Percentiles rank a stretch among this genome's conserved stretches.
Conservation (phyloP, 2,797 vertebrate genomes). For the Argya squamiceps region DNA sequence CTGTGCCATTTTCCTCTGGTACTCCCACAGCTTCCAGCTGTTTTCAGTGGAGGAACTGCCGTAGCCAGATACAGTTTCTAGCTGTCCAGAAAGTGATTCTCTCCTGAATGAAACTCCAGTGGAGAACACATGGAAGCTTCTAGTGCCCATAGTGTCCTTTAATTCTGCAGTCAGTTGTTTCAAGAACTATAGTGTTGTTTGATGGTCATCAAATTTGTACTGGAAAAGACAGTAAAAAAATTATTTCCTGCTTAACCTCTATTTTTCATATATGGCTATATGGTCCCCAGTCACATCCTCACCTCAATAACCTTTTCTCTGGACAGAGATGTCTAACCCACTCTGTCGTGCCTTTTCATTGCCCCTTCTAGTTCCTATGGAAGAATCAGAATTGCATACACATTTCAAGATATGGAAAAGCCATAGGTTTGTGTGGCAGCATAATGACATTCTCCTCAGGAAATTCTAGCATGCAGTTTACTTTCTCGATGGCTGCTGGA, state of each 20-base stretch:
- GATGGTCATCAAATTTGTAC: neutral
- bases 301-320: neutral
- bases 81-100: neutral
- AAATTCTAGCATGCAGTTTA: neutral
- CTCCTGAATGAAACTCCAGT: neutral
- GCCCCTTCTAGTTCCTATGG: neutral
- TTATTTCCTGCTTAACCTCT: neutral
- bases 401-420: neutral
- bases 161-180: neutral
- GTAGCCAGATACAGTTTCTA: neutral
- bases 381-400: neutral
- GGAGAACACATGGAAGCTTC: neutral
- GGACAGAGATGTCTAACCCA: neutral
- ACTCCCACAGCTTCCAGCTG: neutral
- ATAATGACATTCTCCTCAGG: neutral
- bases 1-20: neutral
- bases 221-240: neutral
- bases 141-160: neutral
- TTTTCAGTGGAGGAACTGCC: neutral
- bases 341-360: neutral
- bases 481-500: neutral
- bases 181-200: neutral
- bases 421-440: neutral
- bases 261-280: neutral
- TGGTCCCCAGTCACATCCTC: neutral